Evolutionary conservation across 2,113 vertebrate genomes (phyloP), one percentile per base, ranked within the genome.

Genomic region (Halichoeres trimaculatus): DNA sequence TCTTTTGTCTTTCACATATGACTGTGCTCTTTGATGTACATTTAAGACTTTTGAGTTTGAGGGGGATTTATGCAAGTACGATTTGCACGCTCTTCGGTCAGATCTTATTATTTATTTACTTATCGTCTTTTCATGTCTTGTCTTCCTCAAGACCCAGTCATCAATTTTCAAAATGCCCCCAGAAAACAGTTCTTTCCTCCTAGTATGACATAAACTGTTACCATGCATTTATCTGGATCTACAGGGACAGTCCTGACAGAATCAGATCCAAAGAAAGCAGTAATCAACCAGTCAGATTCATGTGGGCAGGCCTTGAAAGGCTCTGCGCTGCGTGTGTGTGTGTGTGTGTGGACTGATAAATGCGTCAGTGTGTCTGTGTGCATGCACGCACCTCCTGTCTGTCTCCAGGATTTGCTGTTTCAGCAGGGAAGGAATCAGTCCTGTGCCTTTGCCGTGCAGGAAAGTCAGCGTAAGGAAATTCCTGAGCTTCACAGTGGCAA

Each of bases 1-100:
- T 94, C 94, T 95, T 94, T 92, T 90, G 92, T 88, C 92, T 92
- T 92, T 93, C 94, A 93, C 93, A 91, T 92, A 94, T 91, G 76
- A 91, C 87, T 69, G 45, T 34, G 43, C 24, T 67, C 76, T 84
- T 88, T 89, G 84, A 88, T 81, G 70, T 63, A 45, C 76, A 61
- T 81, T 81, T 77, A 81, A 81, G 79, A 61, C 26, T 52, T 41
- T 45, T 35, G 55, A 60, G 19, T 74, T 73, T 76, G 50, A 7
- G 67, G 48, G 26, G 72, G 86, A 82, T 85, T 87, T 88, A 63
- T 50, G 79, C 67, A 64, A 70, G 47, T 61, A 40, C 58, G 57
- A 88, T 86, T 86, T 83, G 24, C 70, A 81, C 63, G 73, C 54
- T 72, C 56, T 78, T 72, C 53, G 60, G 75, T 81, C 79, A 59